Conservation (phyloP, 2,113 vertebrate species). For the Jaculus jaculus region DNA sequence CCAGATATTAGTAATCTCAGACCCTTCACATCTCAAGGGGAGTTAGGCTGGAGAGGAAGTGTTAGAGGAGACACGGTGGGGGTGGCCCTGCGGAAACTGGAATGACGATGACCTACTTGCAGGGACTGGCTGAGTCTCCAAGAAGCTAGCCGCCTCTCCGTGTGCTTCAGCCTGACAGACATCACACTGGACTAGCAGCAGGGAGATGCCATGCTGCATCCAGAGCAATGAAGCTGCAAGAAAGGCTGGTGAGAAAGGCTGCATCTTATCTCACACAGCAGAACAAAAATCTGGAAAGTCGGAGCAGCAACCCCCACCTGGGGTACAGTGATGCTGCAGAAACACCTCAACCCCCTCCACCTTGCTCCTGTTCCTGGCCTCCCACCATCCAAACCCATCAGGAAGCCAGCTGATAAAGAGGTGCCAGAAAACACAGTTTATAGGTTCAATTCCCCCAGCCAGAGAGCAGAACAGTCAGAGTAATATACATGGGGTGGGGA, state of each 20-base stretch:
- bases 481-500: no score
- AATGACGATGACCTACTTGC: not conserved
- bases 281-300: not conserved
- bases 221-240: not conserved
- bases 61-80: fast-evolving
- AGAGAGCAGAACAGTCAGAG: not conserved
- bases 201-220: not conserved
- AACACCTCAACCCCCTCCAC: not conserved
- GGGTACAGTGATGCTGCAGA: not conserved
- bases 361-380: not conserved
- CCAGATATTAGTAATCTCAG: not conserved
- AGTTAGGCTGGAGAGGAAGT: no score
- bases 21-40: not conserved
- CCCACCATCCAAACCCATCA: not conserved
- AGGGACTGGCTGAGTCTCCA: not conserved
- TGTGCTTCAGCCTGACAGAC: not conserved
- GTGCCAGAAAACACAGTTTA: not conserved
- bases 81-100: not conserved
- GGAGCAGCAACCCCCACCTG: not conserved
- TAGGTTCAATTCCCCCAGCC: not conserved
- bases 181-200: not conserved
- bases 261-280: not conserved
- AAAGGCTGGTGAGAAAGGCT: not conserved
- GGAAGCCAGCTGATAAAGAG: not conserved
- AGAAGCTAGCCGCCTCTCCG: not conserved